Base-by-base conservation (phyloP, 1,140 invertebrate genomes). In the Caenorhabditis briggsae region DNA sequence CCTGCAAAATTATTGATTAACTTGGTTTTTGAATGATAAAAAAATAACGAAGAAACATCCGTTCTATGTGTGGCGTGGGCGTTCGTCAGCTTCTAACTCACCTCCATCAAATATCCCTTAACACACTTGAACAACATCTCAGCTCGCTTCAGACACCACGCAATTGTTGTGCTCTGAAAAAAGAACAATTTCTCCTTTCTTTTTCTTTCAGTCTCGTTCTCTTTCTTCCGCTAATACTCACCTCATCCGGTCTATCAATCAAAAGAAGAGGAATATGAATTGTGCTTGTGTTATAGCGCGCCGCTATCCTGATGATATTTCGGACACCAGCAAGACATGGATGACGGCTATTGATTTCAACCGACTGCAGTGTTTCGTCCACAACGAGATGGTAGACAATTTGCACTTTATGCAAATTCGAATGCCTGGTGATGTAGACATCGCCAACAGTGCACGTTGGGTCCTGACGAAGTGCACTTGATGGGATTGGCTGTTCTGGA, bases 101-200 rank as follows among this genome's bases (percentile, higher is more conserved):
- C 83, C 74, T 99, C 97, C 92, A 99, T 97, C 96, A 99, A 97
- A 93, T 98, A 99, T 0, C 97, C 97, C 94, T 99, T 99, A 25
- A 98, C 96, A 94, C 97, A 99, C 93, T 99, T 99, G 90, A 97
- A 96, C 85, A 98, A 95, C 87, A 99, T 93, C 93, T 99, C 97
- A 0, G 97, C 97, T 89, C 97, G 93, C 91, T 96, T 96, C 89
- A 96, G 95, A 93, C 97, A 98, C 97, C 97, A 98, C n/a, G 95
- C 95, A 56, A 97, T 95, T 5, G 96, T 98, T 96, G 98, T 98
- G 91, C 97, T 96, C 96, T 96, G 90, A 70, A 93, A 93, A 16
- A n/a, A 58, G n/a, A 9, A 53, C 41, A 8, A 55, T 55, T 53
- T 11, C 50, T 53, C 50, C 12, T 7, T 48, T 50, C 18, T 18